Evolutionary conservation across 2,888 invertebrate species (phyloP).

Genomic region (Aromia moschata): DNA sequence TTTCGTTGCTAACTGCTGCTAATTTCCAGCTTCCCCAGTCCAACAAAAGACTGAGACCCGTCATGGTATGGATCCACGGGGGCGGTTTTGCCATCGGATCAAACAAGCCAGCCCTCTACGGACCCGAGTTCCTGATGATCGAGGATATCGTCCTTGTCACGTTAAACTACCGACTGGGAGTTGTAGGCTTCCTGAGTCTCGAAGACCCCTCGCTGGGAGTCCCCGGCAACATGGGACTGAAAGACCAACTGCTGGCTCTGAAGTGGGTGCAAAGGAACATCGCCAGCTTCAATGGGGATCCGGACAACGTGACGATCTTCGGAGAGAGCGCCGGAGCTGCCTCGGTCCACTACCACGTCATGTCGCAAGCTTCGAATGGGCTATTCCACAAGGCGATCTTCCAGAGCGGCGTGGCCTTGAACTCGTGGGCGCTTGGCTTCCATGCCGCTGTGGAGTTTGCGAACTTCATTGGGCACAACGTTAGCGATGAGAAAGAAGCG

Average conservation of each 20-base stretch:
- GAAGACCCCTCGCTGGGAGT: slow-evolving; percentile 60
- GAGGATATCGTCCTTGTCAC: slow-evolving; percentile 40
- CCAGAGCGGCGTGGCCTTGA: slow-evolving; percentile 16
- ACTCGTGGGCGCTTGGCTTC: slow-evolving; percentile 8
- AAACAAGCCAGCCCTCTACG: neutral
- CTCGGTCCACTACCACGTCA: neutral
- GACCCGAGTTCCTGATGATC: slow-evolving; percentile 2
- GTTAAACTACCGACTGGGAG: slow-evolving; percentile 18
- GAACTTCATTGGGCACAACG: slow-evolving; percentile 40
- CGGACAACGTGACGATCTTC: slow-evolving; percentile 62
- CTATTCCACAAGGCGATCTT: slow-evolving; percentile 22
- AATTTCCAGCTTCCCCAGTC: neutral
- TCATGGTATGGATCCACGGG: slow-evolving; percentile 45
- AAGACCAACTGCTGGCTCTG: slow-evolving; percentile 64
- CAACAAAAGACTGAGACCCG: slow-evolving; percentile 31
- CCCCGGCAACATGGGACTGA: slow-evolving; percentile 66
- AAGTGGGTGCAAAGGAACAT: slow-evolving; percentile 65
- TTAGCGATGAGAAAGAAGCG: slow-evolving; percentile 42
- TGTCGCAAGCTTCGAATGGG: slow-evolving; percentile 2
- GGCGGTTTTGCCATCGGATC: slow-evolving; percentile 25
- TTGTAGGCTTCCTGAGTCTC: neutral
- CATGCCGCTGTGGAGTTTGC: slow-evolving; percentile 24
- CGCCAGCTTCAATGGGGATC: slow-evolving; percentile 63
- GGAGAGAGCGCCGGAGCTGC: slow-evolving; percentile 2
- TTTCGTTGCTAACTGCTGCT: too few species aligned